phyloP scores from a whole-genome alignment of 2,113 vertebrate genomes.

The Melanerpes aurifrons region DNA sequence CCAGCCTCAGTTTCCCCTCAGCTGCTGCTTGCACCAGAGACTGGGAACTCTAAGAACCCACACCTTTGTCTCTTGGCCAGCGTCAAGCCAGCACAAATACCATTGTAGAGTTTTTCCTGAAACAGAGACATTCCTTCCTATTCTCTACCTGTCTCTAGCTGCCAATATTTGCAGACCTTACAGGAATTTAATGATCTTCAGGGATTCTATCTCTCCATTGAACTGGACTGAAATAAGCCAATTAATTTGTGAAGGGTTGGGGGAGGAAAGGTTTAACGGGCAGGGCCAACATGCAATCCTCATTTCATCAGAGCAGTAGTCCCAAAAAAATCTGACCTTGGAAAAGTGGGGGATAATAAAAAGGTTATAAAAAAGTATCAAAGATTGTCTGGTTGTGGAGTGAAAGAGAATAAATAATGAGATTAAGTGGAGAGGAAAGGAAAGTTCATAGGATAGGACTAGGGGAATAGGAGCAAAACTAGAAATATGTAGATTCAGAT shows the following conservation, averaged over 20 bases:
- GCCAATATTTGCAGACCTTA: neutral
- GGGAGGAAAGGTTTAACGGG: neutral
- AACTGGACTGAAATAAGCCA: neutral
- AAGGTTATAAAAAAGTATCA: constrained; percentile 1
- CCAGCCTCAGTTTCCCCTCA: neutral
- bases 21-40: neutral
- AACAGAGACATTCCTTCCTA: neutral
- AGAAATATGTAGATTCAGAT: too few relatives aligned
- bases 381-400: constrained; percentile 35
- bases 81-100: neutral
- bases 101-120: neutral
- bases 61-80: rapidly evolving
- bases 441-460: neutral
- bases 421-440: constrained; percentile 54
- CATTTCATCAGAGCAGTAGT: neutral
- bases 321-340: neutral
- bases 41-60: neutral
- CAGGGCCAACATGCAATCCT: neutral
- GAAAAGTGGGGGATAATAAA: constrained; percentile 4
- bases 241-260: neutral
- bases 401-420: constrained; percentile 29
- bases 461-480: too few relatives aligned
- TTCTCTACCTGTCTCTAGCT: constrained; percentile 1
- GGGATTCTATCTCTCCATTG: neutral
- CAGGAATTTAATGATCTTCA: constrained; percentile 20